These are phyloP conservation scores for Hystrix cristata DNA, from an alignment of 2,113 vertebrate species.

Conservation along the genomic window DNA sequence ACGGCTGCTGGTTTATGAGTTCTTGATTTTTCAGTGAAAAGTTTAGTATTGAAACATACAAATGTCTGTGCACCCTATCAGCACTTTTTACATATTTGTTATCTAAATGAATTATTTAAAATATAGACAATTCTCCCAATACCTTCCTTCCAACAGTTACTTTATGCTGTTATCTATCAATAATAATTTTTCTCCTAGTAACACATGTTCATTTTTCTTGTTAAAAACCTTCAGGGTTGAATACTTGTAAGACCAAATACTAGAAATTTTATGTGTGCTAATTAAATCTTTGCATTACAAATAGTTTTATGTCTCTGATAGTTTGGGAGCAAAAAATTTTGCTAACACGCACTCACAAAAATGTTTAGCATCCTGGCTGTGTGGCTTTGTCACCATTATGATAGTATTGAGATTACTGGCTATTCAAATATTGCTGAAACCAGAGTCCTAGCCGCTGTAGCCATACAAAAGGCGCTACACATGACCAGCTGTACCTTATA, in stretches of 20 bases:
- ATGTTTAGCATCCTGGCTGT: slow-evolving; percentile 55
- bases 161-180: not conserved
- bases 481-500: slow-evolving; percentile 87
- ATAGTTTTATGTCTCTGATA: not conserved
- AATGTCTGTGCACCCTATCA: not conserved
- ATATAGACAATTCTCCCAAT: not conserved
- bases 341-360: not conserved
- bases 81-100: not conserved
- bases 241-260: slow-evolving; percentile 41
- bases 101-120: not conserved
- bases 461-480: slow-evolving; percentile 81
- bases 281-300: slow-evolving; percentile 13
- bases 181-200: not conserved
- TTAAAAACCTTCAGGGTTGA: slow-evolving; percentile 34
- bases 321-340: slow-evolving; percentile 5
- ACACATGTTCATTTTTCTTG: not conserved
- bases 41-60: not conserved
- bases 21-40: slow-evolving; percentile 27
- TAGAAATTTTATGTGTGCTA: slow-evolving; percentile 5
- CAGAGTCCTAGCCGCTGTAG: slow-evolving; percentile 85
- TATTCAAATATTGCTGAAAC: slow-evolving; percentile 84
- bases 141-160: not conserved
- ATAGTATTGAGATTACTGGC: slow-evolving; percentile 77
- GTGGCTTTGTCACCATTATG: slow-evolving; percentile 66
- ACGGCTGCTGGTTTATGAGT: not conserved